phyloP scores from a whole-genome alignment of 2,888 invertebrate genomes.

The Drosophila neotestacea region DNA sequence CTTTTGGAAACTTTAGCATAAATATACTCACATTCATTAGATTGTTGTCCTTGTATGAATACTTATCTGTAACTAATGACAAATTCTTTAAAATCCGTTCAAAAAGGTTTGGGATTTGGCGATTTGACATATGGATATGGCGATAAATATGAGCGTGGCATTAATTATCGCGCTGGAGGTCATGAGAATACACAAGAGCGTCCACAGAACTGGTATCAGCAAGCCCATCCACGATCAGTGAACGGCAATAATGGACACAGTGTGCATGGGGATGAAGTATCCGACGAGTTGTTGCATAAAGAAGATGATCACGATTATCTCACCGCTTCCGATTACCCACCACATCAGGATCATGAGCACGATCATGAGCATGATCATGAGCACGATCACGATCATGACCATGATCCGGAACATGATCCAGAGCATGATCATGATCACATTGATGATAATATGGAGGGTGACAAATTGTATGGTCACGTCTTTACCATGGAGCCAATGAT shows the following conservation, averaged over 20 bases:
- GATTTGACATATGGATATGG: slow-evolving; percentile 45
- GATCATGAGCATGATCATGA: slow-evolving; percentile 30
- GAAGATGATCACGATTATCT: slow-evolving; percentile 63
- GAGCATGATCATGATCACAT: slow-evolving; percentile 29
- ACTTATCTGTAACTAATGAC: too few relatives aligned
- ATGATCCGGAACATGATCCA: slow-evolving; percentile 31
- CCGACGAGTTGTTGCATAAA: slow-evolving; percentile 64
- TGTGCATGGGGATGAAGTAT: slow-evolving; percentile 57
- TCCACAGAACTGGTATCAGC: slow-evolving; percentile 57
- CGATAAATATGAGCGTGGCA: slow-evolving; percentile 37
- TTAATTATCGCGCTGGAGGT: slow-evolving; percentile 36
- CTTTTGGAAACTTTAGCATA: too few relatives aligned
- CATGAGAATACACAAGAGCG: slow-evolving; percentile 47
- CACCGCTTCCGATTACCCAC: slow-evolving; percentile 79
- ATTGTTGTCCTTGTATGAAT: too few relatives aligned
- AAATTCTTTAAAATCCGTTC: too few relatives aligned
- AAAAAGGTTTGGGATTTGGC: slow-evolving; percentile 53
- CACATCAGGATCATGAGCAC: slow-evolving; percentile 53
- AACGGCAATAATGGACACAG: slow-evolving; percentile 30
- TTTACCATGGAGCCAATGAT: slow-evolving; percentile 79
- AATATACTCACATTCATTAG: too few relatives aligned
- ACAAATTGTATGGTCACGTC: slow-evolving; percentile 71
- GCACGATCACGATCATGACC: slow-evolving; percentile 42
- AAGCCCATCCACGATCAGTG: slow-evolving; percentile 39
- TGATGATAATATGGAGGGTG: slow-evolving; percentile 45